Evolutionary conservation across 2,888 invertebrate species (phyloP), one percentile per base, ranked within the genome.

Genomic region (Eristalis pertinax): DNA sequence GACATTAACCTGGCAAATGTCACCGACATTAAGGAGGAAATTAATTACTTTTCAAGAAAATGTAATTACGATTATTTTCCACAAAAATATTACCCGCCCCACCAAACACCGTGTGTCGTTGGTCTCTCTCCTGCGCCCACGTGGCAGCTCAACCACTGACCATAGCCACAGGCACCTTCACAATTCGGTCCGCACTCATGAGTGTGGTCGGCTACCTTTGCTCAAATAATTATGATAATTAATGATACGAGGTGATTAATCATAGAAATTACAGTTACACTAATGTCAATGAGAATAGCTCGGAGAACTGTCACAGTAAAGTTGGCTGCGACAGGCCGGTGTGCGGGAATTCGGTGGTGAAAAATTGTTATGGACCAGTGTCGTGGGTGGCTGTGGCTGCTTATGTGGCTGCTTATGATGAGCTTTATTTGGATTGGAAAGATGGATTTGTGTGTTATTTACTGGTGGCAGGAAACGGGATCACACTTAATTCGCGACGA

Each of bases 1-100:
- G 79, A 84, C 84, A 87, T 79, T 84, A 87, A 80, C 83, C 87
- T 84, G 84, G 84, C 87, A 84, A 87, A 87, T 87, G 87, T 87
- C 87, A 87, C 84, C 84, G 68, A 84, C 87, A 84, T 87, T 87
- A 87, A 87, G 64, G 60, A 73, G 15, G 15, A 84, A 73, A 87
- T 87, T 87, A 87, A 87, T 87, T 87, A 84, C 87, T 76, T 84
- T 80, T 79, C 72, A 76, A 84, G 75, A 75, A 75, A 87, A 84
- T 87, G 84, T 84, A 84, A 87, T 84, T 84, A 87, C 87, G 63
- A 84, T 87, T 87, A 87, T 84, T 87, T 87, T 79, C 87, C 79
- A 38, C 26, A 87, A 38, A 87, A 87, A 80, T 84, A 87, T 84
- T 80, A 84, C 67, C 79, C 79, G 60, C 68, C 76, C 22, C 58